Percentiles rank a stretch among this genome's conserved stretches.
phyloP scores from a whole-genome alignment of 2,888 invertebrate species.

The Heliconius ethilla region DNA sequence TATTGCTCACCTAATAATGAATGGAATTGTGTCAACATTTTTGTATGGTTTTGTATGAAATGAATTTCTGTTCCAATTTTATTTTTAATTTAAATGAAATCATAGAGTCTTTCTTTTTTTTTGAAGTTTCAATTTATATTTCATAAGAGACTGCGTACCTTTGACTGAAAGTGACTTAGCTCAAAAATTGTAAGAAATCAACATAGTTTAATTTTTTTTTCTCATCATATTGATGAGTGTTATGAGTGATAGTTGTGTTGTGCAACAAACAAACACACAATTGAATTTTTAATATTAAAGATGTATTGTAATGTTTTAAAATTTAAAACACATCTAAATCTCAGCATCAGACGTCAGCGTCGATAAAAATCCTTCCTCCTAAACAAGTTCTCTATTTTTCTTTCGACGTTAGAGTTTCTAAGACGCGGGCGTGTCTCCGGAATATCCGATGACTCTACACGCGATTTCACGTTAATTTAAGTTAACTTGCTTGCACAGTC shows the following conservation, averaged over 20 bases:
- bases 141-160: not conserved
- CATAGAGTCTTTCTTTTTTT: not conserved
- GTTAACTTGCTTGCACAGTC: slow-evolving; percentile 8
- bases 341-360: not conserved
- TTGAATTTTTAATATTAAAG: not conserved
- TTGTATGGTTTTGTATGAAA: not conserved
- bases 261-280: not conserved
- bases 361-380: not conserved
- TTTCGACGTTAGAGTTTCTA: slow-evolving; percentile 30
- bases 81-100: too few relatives aligned
- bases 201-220: not conserved
- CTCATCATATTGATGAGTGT: too few relatives aligned
- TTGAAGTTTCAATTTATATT: not conserved
- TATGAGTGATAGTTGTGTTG: too few relatives aligned
- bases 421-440: slow-evolving; percentile 29
- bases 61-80: too few relatives aligned
- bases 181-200: not conserved
- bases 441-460: slow-evolving; percentile 33
- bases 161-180: not conserved
- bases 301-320: not conserved
- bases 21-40: not conserved
- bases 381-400: slow-evolving; percentile 48
- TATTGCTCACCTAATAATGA: not conserved
- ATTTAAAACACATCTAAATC: not conserved
- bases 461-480: slow-evolving; percentile 31